Evolutionary conservation across 2,113 vertebrate species (phyloP).

Genomic region (Shinisaurus crocodilurus): DNA sequence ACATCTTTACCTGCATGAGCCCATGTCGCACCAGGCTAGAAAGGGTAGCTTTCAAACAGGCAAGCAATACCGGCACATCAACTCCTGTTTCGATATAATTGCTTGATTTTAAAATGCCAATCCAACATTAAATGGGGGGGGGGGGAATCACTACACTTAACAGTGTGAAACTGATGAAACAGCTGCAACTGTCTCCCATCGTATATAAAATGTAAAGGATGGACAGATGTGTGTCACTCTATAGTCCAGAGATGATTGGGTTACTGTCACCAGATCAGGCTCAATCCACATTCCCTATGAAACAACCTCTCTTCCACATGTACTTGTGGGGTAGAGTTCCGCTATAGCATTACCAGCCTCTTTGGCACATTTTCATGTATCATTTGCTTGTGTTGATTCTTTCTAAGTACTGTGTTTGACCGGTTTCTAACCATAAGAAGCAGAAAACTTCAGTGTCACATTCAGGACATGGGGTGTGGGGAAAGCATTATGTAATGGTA

Average conservation of each 20-base stretch:
- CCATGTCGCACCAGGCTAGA: slow-evolving; percentile 37
- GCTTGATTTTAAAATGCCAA: background rate
- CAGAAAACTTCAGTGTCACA: background rate
- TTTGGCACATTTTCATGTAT: background rate
- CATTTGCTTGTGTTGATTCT: background rate
- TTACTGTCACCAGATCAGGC: slow-evolving; percentile 47
- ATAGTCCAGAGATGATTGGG: slow-evolving; percentile 36
- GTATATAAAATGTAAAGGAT: slow-evolving; percentile 16
- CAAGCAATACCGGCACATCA: background rate
- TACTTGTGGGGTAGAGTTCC: background rate
- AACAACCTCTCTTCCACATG: slow-evolving; percentile 3
- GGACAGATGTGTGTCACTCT: slow-evolving; percentile 66
- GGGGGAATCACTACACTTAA: background rate
- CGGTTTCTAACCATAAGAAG: background rate
- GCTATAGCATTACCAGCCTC: background rate
- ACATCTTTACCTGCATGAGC: background rate
- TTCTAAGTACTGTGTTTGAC: background rate
- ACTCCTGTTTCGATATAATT: slow-evolving; percentile 20
- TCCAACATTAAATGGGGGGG: rapidly evolving
- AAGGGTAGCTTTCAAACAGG: slow-evolving; percentile 45
- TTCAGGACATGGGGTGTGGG: too few relatives aligned
- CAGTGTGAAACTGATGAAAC: slow-evolving; percentile 24
- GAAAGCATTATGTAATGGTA: background rate
- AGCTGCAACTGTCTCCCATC: slow-evolving; percentile 62
- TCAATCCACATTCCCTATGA: background rate